These are phyloP conservation scores for Pipistrellus nathusii DNA, from an alignment of 2,797 vertebrate species.

Conservation along the genomic window DNA sequence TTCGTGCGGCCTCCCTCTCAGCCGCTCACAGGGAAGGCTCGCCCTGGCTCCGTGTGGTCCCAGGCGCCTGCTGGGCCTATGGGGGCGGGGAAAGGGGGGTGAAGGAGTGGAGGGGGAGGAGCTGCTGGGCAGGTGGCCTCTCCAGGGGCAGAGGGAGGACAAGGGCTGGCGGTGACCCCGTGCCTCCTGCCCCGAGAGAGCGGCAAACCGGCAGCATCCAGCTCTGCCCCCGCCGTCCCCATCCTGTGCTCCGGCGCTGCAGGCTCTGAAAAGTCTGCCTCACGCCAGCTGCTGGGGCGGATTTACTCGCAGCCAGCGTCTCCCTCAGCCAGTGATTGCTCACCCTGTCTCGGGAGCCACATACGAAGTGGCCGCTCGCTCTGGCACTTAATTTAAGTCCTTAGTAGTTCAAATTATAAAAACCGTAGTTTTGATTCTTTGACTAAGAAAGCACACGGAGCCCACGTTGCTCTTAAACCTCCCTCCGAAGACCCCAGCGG, in stretches of 20 bases:
- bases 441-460: slow-evolving; percentile 22
- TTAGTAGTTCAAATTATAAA: not conserved
- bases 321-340: not conserved
- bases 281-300: not conserved
- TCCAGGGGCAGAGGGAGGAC: not conserved
- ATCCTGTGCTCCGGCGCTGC: too few relatives aligned
- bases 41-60: not conserved
- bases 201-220: not conserved
- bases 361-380: not conserved
- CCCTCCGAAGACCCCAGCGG: slow-evolving; percentile 33
- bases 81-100: too few relatives aligned
- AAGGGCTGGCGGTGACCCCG: not conserved
- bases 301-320: not conserved
- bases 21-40: not conserved
- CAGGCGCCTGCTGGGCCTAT: not conserved
- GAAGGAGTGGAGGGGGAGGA: too few relatives aligned
- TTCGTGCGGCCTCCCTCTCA: not conserved
- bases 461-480: not conserved
- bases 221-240: not conserved
- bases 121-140: too few relatives aligned
- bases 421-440: not conserved
- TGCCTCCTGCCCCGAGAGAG: not conserved
- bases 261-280: not conserved
- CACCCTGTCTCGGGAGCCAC: not conserved
- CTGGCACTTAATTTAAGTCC: slow-evolving; percentile 6